phyloP scores from a whole-genome alignment of 2,888 invertebrate species.

The Netelia fuscicornis region DNA sequence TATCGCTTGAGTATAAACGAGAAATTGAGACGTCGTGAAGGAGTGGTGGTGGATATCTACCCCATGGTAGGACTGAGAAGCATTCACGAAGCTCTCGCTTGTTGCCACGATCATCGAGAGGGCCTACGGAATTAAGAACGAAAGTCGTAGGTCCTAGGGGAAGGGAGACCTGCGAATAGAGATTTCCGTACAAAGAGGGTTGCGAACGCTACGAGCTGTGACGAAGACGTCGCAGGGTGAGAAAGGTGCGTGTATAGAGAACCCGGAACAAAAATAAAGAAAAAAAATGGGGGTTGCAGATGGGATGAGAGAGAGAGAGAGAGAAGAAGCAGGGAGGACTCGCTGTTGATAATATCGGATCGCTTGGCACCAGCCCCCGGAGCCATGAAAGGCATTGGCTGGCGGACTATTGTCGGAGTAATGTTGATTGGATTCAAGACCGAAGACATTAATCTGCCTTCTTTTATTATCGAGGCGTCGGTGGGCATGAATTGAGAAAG shows the following conservation, averaged over 20 bases:
- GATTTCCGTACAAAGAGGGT: conserved; percentile 57
- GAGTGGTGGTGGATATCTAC: conserved; percentile 21
- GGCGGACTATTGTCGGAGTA: conserved; percentile 84
- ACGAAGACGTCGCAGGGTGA: conserved; percentile 65
- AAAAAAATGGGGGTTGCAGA: conserved; percentile 57
- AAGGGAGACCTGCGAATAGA: conserved; percentile 60
- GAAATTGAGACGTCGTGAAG: conserved; percentile 43
- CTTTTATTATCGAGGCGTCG: conserved; percentile 82
- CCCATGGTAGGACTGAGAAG: conserved; percentile 33
- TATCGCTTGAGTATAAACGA: conserved; percentile 57
- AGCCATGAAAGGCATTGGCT: conserved; percentile 82
- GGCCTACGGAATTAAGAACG: conserved; percentile 80
- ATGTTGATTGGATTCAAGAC: conserved; percentile 85
- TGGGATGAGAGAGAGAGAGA: conserved; percentile 70
- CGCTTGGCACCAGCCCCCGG: conserved; percentile 71
- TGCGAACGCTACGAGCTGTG: conserved; percentile 46
- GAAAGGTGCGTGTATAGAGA: conserved; percentile 32
- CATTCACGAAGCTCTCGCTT: conserved; percentile 75
- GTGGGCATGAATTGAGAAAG: conserved; percentile 53
- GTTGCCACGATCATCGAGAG: conserved; percentile 83
- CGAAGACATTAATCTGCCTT: conserved; percentile 84
- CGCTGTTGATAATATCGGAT: conserved; percentile 83
- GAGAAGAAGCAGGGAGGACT: conserved; percentile 72
- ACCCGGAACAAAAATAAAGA: conserved; percentile 4
- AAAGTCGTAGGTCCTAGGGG: conserved; percentile 69